Evolutionary conservation across 2,797 vertebrate species (phyloP).

Genomic region (Macrochelys suwanniensis): DNA sequence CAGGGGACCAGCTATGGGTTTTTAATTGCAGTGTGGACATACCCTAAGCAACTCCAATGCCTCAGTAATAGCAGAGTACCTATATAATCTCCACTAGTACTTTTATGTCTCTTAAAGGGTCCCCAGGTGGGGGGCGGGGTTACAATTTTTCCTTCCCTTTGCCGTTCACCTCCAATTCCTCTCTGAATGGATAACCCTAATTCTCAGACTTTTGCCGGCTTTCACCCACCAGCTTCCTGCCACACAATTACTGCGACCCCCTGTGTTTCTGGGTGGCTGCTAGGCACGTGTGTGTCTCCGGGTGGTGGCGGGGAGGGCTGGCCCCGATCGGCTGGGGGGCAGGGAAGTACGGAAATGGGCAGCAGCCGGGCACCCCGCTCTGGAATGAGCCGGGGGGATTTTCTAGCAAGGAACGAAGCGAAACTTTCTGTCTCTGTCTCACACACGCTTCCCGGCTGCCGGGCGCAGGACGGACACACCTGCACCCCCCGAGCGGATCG

Average conservation of each 20-base stretch:
- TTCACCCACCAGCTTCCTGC: neutral
- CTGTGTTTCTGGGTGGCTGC: neutral
- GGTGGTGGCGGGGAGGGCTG: no score
- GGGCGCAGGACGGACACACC: no score
- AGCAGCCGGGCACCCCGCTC: neutral
- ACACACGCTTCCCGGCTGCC: neutral
- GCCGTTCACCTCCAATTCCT: neutral
- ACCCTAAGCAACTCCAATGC: neutral
- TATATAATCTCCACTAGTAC: neutral
- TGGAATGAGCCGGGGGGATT: rapidly evolving
- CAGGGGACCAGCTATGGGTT: no score
- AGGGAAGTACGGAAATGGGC: neutral
- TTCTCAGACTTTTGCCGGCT: neutral
- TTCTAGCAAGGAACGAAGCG: neutral
- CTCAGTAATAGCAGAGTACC: neutral
- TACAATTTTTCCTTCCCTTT: neutral
- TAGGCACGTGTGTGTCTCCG: no score
- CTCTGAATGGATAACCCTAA: neutral
- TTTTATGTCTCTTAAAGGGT: no score
- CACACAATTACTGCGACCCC: no score
- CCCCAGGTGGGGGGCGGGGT: no score
- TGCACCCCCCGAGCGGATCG: no score
- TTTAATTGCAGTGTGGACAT: no score
- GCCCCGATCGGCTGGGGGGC: neutral
- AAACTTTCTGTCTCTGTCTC: no score